Evolutionary conservation across 2,888 invertebrate species (phyloP), one percentile per base, ranked within the genome.

Genomic region (Stenoptilia bipunctidactyla): DNA sequence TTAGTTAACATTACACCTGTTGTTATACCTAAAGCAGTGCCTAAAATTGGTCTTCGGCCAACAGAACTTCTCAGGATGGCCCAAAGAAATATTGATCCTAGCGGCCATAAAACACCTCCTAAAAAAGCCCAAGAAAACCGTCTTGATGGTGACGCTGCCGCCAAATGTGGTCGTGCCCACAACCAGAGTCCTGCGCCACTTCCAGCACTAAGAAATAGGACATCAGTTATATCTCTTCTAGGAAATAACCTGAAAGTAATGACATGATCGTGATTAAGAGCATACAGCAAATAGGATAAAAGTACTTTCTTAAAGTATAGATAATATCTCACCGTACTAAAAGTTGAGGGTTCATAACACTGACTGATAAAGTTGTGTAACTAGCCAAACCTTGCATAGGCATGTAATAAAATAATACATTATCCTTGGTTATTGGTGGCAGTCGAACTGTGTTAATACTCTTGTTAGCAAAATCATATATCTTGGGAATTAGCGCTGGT

Each of bases 41-140:
- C 89, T 15, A 92, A 53, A 3, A 87, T 66, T 34, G 90, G 87
- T 61, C 89, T 88, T 49, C 89, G 86, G 0, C 93, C 93, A 36
- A 96, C 79, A 27, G 92, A 83, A 50, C 92, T 92, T 60, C 94
- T 89, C 33, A 93, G 74, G 27, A 96, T 90, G 6, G 96, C 96
- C 93, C 96, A 96, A 46, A 92, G 77, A 42, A 97, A 86, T 36
- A 96, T 92, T 0, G 96, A 95, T 10, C 97, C 96, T 61, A 97
- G 89, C 48, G 94, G 94, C 85, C 96, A 92, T 14, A 96, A 85
- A 8, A 92, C 85, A 35, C 94, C 90, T 39, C 93, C 92, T 43
- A 91, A 58, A 46, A 88, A 93, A 85, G 90, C 92, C 84, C 90
- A 94, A 20, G 87, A 79, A 49, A 89, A 85, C 42, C 88, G 87